Base-by-base conservation (phyloP, 2,113 vertebrate species). In the Microcebus tavaratra region DNA sequence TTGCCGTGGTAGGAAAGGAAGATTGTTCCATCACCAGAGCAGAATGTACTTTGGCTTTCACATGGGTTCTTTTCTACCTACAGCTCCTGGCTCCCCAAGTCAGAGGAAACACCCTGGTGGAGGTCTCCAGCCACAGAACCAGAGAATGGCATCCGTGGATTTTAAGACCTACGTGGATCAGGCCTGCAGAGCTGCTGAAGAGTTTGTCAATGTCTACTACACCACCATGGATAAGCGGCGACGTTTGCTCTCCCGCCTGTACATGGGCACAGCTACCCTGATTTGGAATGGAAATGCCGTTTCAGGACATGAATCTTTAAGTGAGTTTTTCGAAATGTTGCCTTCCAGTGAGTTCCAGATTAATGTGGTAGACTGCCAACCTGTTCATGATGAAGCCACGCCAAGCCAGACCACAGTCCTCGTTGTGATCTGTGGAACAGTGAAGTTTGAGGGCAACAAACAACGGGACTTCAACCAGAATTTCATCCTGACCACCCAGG, bases 221-320 rank as follows among this genome's bases (percentile, higher is more conserved):
- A 99, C 99, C 90, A 99, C 99, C 36, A 99, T 99, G 99, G 99
- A 99, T 97, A 99, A 99, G 97, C 99, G 99, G 91, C 99, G 99
- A 97, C 98, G 99, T 98, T 99, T 99, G 97, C 94, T 99, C 92
- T 99, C 99, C 36, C 99, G 99, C 53, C 99, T 99, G 0, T 99
- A 99, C 98, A 97, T 99, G 98, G 99, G 99, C 98, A 99, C 99
- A 76, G 99, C 99, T 0, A 99, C 99, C 0, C 95, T 99, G 59
- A 99, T 99, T 68, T 99, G 99, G 99, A 99, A 99, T 0, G 99
- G 99, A n/a, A 99, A 99, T 0, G 99, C 99, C 0, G 97, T 99
- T 73, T 99, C 99, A 0, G 99, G 99, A 61, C 99, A 99, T 70
- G 99, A 99, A n/a, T 99, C 99, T 1, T 98, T 99, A 39, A 98